Evolutionary conservation across 2,797 vertebrate species (phyloP).

Genomic region (Ateles fusciceps): DNA sequence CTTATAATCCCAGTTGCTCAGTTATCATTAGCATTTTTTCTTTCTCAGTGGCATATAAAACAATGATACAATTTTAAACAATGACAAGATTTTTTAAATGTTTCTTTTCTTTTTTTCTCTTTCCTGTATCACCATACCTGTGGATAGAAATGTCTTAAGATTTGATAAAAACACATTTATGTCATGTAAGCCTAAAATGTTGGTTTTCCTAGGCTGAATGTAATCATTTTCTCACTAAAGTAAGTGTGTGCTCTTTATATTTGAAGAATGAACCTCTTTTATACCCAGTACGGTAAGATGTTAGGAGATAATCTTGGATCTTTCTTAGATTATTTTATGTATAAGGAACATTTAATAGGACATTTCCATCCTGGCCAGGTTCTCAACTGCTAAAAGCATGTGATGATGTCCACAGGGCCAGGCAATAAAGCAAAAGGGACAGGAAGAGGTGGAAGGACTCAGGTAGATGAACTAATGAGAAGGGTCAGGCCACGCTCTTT

Average conservation of each 20-base stretch:
- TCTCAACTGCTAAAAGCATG: background rate
- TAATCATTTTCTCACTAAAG: background rate
- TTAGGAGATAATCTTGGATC: background rate
- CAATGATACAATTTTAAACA: background rate
- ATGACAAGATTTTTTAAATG: background rate
- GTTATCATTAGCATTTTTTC: background rate
- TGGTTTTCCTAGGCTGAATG: background rate
- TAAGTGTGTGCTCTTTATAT: background rate
- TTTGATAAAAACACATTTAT: background rate
- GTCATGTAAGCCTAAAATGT: background rate
- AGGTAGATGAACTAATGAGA: fast-evolving
- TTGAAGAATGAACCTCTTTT: background rate
- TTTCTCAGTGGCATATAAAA: background rate
- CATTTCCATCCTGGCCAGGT: background rate
- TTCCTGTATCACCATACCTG: background rate
- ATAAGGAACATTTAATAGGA: background rate
- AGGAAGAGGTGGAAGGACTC: background rate
- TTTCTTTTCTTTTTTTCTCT: background rate
- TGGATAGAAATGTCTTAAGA: background rate
- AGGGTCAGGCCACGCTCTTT: background rate
- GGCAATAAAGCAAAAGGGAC: background rate
- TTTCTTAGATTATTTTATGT: background rate
- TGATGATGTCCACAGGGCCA: background rate
- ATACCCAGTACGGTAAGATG: background rate
- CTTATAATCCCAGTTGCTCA: background rate